Evolutionary conservation across 2,113 vertebrate species (phyloP).

Genomic region (Pygoscelis antarcticus): DNA sequence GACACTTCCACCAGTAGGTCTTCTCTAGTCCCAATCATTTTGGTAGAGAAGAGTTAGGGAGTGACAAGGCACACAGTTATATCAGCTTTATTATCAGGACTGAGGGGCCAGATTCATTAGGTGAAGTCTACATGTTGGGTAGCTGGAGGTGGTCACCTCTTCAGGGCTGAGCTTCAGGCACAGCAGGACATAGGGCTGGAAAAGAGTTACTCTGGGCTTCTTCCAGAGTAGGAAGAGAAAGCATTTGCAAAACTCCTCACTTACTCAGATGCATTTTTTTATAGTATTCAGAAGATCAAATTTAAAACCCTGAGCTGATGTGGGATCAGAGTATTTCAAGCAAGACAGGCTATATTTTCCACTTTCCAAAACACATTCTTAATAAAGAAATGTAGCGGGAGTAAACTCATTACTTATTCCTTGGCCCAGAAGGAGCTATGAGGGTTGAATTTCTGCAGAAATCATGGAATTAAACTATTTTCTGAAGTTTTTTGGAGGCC

Average conservation of each 20-base stretch:
- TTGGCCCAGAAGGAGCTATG: not conserved
- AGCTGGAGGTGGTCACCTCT: not conserved
- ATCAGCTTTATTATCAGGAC: not conserved
- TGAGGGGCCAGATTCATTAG: not conserved
- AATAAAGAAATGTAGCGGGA: not conserved
- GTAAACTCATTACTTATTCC: not conserved
- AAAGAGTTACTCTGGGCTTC: not conserved
- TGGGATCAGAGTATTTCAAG: not conserved
- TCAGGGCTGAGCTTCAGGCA: not conserved
- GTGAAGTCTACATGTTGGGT: not conserved
- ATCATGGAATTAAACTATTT: not conserved
- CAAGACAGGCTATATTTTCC: not conserved
- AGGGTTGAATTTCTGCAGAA: not conserved
- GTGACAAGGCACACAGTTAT: not conserved
- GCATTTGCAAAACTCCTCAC: not conserved
- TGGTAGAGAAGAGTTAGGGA: not conserved
- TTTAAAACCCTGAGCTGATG: not conserved
- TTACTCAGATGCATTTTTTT: not conserved
- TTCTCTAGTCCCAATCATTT: not conserved
- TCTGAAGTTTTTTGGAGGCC: not conserved
- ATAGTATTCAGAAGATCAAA: not conserved
- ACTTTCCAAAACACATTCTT: not conserved
- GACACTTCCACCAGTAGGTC: not conserved
- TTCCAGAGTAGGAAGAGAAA: not conserved
- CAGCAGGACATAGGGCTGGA: not conserved